phyloP scores from a whole-genome alignment of 2,888 invertebrate species.

The Ophraella communa region DNA sequence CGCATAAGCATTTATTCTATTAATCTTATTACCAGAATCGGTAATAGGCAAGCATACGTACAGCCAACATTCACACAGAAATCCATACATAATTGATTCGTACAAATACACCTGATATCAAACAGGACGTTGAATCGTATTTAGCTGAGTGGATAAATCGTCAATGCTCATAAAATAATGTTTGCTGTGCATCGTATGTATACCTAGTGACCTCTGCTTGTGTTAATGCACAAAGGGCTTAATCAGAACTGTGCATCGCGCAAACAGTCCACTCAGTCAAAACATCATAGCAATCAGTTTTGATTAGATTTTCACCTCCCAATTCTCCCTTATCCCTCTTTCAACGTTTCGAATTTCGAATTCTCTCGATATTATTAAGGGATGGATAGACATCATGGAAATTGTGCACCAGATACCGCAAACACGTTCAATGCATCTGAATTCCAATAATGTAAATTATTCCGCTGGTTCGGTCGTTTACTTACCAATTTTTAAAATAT shows the following conservation, averaged over 20 bases:
- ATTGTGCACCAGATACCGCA: conserved; percentile 49
- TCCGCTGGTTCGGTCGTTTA: neutral
- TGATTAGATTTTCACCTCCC: conserved; percentile 57
- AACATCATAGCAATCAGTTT: conserved; percentile 61
- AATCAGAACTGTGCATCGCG: conserved; percentile 52
- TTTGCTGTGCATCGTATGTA: conserved; percentile 47
- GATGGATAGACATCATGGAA: conserved; percentile 21
- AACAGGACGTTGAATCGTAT: conserved; percentile 37
- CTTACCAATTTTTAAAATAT: neutral
- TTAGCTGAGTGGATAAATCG: conserved; percentile 48
- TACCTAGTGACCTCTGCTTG: conserved; percentile 50
- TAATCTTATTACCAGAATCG: neutral
- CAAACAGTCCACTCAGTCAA: conserved; percentile 59
- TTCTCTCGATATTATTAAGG: conserved; percentile 31
- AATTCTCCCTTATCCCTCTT: conserved; percentile 45
- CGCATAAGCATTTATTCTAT: neutral
- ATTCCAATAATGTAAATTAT: conserved; percentile 3
- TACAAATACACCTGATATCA: conserved; percentile 26
- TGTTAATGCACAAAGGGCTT: conserved; percentile 55
- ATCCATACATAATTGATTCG: conserved; percentile 19
- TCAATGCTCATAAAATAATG: conserved; percentile 50
- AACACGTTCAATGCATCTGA: conserved; percentile 16
- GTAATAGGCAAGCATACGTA: neutral
- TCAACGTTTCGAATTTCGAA: conserved; percentile 29
- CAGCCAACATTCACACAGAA: neutral